Evolutionary conservation across 1,140 invertebrate genomes (phyloP).

Genomic region (Lepidurus couesii): DNA sequence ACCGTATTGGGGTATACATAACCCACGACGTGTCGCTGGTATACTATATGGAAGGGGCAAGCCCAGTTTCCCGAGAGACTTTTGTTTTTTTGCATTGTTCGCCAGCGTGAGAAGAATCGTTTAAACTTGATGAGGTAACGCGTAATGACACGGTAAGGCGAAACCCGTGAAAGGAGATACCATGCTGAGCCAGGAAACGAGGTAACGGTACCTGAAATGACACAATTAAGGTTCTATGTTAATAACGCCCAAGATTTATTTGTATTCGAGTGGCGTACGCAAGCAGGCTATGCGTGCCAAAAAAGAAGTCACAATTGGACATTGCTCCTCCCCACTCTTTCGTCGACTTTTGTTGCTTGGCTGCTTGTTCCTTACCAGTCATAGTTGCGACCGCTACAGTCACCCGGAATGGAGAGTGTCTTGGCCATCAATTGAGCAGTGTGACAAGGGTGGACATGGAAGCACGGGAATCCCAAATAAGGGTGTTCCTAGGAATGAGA

Average conservation of each 20-base stretch:
- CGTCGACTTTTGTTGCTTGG: too few species aligned
- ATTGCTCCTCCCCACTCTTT: too few species aligned
- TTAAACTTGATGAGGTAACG: not conserved
- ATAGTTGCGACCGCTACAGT: not conserved
- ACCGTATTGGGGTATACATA: not conserved
- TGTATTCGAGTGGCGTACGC: too few species aligned
- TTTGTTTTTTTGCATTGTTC: too few species aligned
- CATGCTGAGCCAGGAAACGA: constrained; percentile 29
- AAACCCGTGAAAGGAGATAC: constrained; percentile 31
- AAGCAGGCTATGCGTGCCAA: too few species aligned
- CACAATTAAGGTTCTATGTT: not conserved
- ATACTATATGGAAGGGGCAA: too few species aligned
- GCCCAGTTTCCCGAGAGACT: too few species aligned
- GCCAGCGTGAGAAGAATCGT: not conserved
- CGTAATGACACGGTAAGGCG: constrained; percentile 29
- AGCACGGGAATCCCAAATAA: constrained; percentile 45
- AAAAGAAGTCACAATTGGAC: too few species aligned
- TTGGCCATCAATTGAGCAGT: constrained; percentile 43
- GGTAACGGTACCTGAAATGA: constrained; percentile 21
- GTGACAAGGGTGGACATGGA: constrained; percentile 48
- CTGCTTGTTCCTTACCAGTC: not conserved
- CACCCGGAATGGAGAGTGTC: not conserved
- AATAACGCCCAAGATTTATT: too few species aligned
- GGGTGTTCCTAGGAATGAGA: constrained; percentile 44
- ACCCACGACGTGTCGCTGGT: too few species aligned